Percentiles rank a stretch among this genome's conserved stretches.
These are phyloP conservation scores for Phoenicopterus ruber DNA, from an alignment of 2,113 vertebrate genomes.

Conservation along the genomic window DNA sequence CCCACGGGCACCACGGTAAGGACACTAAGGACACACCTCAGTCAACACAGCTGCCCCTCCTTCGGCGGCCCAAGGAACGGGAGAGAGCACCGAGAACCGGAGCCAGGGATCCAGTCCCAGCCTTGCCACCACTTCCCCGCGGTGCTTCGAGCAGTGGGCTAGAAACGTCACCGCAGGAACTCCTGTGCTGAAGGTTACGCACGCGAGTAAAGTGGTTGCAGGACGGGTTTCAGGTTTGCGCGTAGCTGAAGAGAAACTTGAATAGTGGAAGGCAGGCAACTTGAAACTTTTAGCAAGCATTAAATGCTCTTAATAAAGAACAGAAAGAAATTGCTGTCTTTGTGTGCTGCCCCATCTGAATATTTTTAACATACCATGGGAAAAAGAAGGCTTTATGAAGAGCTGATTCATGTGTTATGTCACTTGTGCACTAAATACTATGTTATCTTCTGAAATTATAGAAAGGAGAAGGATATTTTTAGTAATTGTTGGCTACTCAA, in stretches of 20 bases:
- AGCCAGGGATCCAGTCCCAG: not conserved
- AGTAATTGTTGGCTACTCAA: slow-evolving; percentile 39
- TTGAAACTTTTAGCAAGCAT: not conserved
- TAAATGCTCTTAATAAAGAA: not conserved
- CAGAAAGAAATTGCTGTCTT: not conserved
- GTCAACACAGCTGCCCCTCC: not conserved
- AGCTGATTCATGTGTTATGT: slow-evolving; percentile 14
- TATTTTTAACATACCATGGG: not conserved
- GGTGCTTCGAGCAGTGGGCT: accelerated
- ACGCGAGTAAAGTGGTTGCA: accelerated
- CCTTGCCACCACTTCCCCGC: not conserved
- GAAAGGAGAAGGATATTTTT: slow-evolving; percentile 55
- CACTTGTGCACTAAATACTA: not conserved
- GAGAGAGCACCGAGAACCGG: not conserved
- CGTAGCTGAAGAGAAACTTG: not conserved
- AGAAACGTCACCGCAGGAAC: not conserved
- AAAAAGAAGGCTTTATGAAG: slow-evolving; percentile 57
- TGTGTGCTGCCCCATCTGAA: not conserved
- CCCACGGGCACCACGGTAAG: not conserved
- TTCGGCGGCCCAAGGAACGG: not conserved
- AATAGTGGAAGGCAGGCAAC: not conserved
- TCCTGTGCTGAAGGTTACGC: not conserved
- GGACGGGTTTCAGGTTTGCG: not conserved
- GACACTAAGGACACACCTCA: not conserved
- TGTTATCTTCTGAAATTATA: slow-evolving; percentile 44